These are phyloP conservation scores for Conopomorpha cramerella DNA, from an alignment of 1,140 invertebrate genomes.

Conservation along the genomic window DNA sequence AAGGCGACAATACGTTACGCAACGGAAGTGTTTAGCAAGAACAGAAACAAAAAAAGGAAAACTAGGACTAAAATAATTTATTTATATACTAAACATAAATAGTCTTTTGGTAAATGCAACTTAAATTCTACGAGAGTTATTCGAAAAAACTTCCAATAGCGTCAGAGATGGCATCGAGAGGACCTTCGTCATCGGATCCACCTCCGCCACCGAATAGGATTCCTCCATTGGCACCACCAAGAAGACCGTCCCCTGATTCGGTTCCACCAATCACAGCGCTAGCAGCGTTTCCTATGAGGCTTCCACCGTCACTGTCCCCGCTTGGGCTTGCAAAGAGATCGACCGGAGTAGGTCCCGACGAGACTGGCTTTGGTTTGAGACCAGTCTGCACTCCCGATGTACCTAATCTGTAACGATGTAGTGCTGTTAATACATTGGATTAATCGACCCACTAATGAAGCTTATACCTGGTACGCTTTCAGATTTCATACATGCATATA, in stretches of 20 bases:
- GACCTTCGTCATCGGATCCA: constrained; percentile 15
- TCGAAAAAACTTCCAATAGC: constrained; percentile 34
- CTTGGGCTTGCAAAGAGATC: constrained; percentile 32
- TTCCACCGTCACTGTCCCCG: constrained; percentile 18
- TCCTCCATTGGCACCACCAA: neutral
- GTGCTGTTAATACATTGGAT: neutral
- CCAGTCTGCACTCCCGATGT: constrained; percentile 40
- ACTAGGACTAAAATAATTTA: no score
- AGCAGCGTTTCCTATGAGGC: constrained; percentile 11
- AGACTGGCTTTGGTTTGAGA: constrained; percentile 42
- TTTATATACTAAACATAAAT: no score
- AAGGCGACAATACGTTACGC: no score
- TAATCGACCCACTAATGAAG: no score
- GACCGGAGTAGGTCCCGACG: constrained; percentile 30
- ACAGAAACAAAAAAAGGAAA: no score
- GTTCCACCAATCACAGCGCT: constrained; percentile 12
- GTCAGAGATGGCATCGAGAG: constrained; percentile 32
- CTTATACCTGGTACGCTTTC: no score
- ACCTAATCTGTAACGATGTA: constrained; percentile 35
- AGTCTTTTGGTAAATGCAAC: no score
- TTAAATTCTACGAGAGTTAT: no score
- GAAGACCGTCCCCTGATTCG: neutral
- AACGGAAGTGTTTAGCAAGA: no score
- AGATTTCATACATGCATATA: no score
- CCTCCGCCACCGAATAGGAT: no score